Percentiles rank a stretch among this genome's conserved stretches.
These are phyloP conservation scores for Cerceris rybyensis DNA, from an alignment of 2,888 invertebrate genomes.

Conservation along the genomic window DNA sequence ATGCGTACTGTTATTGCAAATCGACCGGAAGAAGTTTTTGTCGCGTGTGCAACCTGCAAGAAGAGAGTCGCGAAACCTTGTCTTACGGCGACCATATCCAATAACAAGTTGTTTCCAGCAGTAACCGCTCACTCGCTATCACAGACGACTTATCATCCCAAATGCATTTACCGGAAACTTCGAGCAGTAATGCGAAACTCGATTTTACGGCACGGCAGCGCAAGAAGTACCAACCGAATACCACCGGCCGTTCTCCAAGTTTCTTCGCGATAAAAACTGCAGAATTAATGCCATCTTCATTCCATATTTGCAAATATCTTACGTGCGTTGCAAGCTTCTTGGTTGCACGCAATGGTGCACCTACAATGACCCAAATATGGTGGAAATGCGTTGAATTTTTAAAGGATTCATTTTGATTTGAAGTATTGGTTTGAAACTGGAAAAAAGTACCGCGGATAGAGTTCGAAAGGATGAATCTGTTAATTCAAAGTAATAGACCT, in stretches of 20 bases:
- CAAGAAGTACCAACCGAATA: constrained; percentile 28
- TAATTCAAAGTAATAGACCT: no score
- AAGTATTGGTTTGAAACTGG: no score
- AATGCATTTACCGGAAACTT: constrained; percentile 39
- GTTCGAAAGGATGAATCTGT: no score
- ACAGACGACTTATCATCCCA: constrained; percentile 40
- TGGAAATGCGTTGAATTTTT: no score
- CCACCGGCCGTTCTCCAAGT: neutral
- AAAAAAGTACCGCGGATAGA: neutral
- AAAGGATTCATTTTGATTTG: no score
- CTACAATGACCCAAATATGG: no score
- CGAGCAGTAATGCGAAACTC: neutral
- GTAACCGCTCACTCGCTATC: constrained; percentile 31
- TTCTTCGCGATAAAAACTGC: constrained; percentile 21
- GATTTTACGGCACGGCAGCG: constrained; percentile 17
- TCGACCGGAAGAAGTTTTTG: constrained; percentile 15
- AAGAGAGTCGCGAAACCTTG: neutral
- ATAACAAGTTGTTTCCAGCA: constrained; percentile 18
- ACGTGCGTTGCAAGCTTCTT: constrained; percentile 2
- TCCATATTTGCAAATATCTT: constrained; percentile 12
- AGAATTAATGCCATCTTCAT: constrained; percentile 19
- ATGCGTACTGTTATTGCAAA: constrained; percentile 10
- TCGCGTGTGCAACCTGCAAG: neutral
- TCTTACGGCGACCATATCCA: constrained; percentile 9
- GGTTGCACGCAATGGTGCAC: neutral